A percentile compares a stretch with the other conserved stretches of the same genome.
Evolutionary conservation across 2,888 invertebrate genomes (phyloP).

Genomic region (Parnassius smintheus): DNA sequence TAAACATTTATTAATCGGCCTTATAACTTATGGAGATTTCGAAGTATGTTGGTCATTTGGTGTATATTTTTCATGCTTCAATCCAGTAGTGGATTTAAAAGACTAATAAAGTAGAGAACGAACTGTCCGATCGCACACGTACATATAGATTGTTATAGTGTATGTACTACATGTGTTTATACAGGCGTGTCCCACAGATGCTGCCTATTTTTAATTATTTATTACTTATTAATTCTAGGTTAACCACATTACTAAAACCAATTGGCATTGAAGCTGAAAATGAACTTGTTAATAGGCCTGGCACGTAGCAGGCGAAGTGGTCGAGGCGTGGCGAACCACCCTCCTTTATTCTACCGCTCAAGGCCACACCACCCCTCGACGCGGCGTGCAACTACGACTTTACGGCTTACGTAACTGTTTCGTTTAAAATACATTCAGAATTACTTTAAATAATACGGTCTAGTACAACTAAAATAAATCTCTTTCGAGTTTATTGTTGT

Average conservation of each 20-base stretch:
- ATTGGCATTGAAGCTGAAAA: slow-evolving; percentile 5
- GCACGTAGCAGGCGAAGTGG: slow-evolving; percentile 12
- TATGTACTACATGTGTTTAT: no score
- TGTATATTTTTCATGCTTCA: no score
- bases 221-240: no score
- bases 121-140: not conserved
- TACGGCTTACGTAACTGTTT: slow-evolving; percentile 25
- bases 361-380: slow-evolving; percentile 17
- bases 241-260: not conserved
- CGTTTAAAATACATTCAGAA: slow-evolving; percentile 15
- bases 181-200: no score
- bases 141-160: not conserved
- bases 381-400: not conserved
- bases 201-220: no score
- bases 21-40: no score
- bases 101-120: no score
- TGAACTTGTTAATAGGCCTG: slow-evolving; percentile 19
- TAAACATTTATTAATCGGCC: no score
- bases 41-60: no score
- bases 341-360: slow-evolving; percentile 13
- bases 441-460: slow-evolving; percentile 17
- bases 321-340: slow-evolving; percentile 7
- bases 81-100: no score
- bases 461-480: slow-evolving; percentile 7
- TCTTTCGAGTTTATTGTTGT: slow-evolving; percentile 10